Conservation (phyloP, 2,113 vertebrate species). For the Silurus asotus region DNA sequence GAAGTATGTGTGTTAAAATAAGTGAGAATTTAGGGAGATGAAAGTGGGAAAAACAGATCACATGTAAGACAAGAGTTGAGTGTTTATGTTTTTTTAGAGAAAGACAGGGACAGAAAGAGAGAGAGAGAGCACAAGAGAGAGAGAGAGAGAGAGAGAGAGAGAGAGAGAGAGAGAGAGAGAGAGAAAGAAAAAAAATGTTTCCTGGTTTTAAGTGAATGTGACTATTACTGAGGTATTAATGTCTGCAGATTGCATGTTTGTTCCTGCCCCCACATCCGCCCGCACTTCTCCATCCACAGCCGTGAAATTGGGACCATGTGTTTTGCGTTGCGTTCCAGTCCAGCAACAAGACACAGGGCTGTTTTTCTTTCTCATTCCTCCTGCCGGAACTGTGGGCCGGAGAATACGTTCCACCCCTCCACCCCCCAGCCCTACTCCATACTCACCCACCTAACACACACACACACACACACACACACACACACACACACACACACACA, state of each 20-base stretch:
- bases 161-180: not conserved
- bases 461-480: conserved; percentile 7
- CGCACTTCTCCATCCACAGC: conserved; percentile 61
- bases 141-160: conserved; percentile 17
- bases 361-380: conserved; percentile 55
- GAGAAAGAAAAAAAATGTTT: conserved; percentile 50
- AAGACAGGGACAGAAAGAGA: conserved; percentile 43
- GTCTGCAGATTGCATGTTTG: conserved; percentile 62
- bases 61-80: not conserved
- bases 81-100: conserved; percentile 50
- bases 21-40: not conserved
- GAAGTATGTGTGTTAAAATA: conserved; percentile 27
- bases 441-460: conserved; percentile 25
- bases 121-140: conserved; percentile 19
- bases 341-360: conserved; percentile 54
- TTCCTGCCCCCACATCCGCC: conserved; percentile 63
- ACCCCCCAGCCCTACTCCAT: not conserved
- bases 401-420: conserved; percentile 36
- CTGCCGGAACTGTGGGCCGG: conserved; percentile 53
- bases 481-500: conserved; percentile 30
- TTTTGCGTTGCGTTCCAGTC: conserved; percentile 50
- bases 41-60: conserved; percentile 13
- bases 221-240: conserved; percentile 64
- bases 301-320: conserved; percentile 77
- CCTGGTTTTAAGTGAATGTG: conserved; percentile 62